These are phyloP conservation scores for Oreortyx pictus DNA, from an alignment of 2,797 vertebrate species.

Conservation along the genomic window DNA sequence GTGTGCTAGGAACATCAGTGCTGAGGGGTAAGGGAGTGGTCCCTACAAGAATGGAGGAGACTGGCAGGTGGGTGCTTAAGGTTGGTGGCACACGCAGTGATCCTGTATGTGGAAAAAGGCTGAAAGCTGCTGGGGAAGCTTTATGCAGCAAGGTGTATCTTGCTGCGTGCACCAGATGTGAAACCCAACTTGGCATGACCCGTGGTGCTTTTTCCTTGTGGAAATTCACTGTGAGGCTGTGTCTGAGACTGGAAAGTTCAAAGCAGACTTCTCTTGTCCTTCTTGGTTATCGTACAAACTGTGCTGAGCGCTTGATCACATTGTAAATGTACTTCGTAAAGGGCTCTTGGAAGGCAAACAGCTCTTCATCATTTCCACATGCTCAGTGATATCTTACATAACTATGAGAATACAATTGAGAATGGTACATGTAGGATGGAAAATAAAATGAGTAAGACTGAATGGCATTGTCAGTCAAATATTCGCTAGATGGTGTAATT, in stretches of 20 bases:
- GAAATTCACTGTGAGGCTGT: neutral
- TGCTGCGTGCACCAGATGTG: neutral
- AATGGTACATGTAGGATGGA: too few species aligned
- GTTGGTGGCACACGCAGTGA: neutral
- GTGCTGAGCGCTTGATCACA: neutral
- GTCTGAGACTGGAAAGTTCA: neutral
- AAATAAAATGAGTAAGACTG: too few species aligned
- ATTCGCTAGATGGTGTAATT: too few species aligned
- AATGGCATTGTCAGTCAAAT: too few species aligned
- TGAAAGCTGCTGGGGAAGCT: neutral
- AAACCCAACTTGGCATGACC: neutral
- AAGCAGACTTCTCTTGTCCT: neutral
- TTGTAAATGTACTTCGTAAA: neutral
- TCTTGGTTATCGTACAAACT: neutral
- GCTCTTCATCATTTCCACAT: rapidly evolving
- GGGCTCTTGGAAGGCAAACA: neutral
- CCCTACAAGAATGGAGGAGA: neutral
- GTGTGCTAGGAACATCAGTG: neutral
- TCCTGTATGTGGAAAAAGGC: rapidly evolving
- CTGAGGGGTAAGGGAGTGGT: neutral
- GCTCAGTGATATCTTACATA: neutral
- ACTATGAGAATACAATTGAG: neutral
- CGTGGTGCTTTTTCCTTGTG: neutral
- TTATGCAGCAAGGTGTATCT: neutral
- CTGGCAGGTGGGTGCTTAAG: neutral